A percentile compares a stretch with the other conserved stretches of the same genome.
Evolutionary conservation across 2,888 invertebrate species (phyloP).

Genomic region (Clunio marinus): DNA sequence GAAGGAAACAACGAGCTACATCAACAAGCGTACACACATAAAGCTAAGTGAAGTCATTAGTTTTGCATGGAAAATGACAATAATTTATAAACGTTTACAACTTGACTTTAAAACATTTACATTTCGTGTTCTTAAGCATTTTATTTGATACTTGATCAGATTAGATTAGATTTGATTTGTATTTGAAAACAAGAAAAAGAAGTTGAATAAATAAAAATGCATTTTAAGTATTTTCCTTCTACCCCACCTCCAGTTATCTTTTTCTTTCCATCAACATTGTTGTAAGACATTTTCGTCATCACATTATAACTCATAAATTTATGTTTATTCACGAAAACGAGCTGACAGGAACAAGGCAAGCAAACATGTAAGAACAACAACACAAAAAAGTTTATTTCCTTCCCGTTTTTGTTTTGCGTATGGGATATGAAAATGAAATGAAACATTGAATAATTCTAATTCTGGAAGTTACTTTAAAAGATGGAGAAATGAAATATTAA

Average conservation of each 20-base stretch:
- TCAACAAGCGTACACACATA: too few relatives aligned
- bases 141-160: too few relatives aligned
- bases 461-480: slow-evolving; percentile 6
- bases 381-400: slow-evolving; percentile 36
- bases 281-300: too few relatives aligned
- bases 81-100: not conserved
- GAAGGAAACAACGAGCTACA: not conserved
- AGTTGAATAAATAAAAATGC: too few relatives aligned
- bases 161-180: too few relatives aligned
- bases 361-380: not conserved
- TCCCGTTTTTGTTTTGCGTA: slow-evolving; percentile 26
- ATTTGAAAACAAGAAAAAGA: too few relatives aligned
- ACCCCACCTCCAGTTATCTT: too few relatives aligned
- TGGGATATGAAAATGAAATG: not conserved
- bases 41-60: not conserved
- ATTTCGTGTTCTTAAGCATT: too few relatives aligned
- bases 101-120: too few relatives aligned
- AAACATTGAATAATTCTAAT: not conserved
- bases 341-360: slow-evolving; percentile 28
- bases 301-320: slow-evolving; percentile 15
- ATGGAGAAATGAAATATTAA: slow-evolving; percentile 8
- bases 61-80: slow-evolving; percentile 10
- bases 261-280: too few relatives aligned
- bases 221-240: too few relatives aligned
- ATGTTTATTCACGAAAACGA: slow-evolving; percentile 18